phyloP scores from a whole-genome alignment of 2,888 invertebrate species.

The Craniophora ligustri region DNA sequence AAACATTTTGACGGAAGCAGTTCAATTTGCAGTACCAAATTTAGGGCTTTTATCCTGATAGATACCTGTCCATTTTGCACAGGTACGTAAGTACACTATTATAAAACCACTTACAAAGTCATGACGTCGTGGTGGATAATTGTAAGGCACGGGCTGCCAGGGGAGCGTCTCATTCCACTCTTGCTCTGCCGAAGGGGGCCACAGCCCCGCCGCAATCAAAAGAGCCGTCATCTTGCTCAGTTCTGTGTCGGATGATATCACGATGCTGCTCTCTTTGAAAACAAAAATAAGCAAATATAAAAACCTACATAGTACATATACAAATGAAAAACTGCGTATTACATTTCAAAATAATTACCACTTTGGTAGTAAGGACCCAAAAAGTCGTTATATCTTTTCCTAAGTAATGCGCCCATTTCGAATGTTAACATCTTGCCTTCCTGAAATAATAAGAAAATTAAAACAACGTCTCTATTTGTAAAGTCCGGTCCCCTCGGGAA shows the following conservation, averaged over 20 bases:
- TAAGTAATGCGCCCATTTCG: slow-evolving; percentile 87
- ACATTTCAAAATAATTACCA: slow-evolving; percentile 61
- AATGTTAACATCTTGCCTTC: slow-evolving; percentile 87
- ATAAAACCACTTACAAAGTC: slow-evolving; percentile 75
- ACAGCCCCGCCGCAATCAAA: slow-evolving; percentile 91
- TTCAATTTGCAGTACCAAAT: too few species aligned
- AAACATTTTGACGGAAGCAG: background rate
- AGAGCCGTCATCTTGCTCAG: slow-evolving; percentile 93
- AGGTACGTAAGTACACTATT: background rate
- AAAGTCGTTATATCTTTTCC: slow-evolving; percentile 84
- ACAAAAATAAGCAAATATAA: background rate
- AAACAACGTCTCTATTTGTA: slow-evolving; percentile 14
- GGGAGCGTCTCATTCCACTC: slow-evolving; percentile 87
- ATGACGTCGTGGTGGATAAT: slow-evolving; percentile 73
- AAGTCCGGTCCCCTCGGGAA: slow-evolving; percentile 36
- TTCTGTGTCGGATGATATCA: slow-evolving; percentile 91
- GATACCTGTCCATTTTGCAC: background rate
- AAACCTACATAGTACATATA: background rate
- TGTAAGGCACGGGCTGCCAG: slow-evolving; percentile 90
- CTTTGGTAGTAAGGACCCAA: slow-evolving; percentile 82
- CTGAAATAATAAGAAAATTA: slow-evolving; percentile 69
- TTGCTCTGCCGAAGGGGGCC: slow-evolving; percentile 87
- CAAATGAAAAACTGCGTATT: background rate
- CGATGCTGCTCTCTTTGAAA: slow-evolving; percentile 72
- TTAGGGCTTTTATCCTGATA: too few species aligned